phyloP scores from a whole-genome alignment of 2,113 vertebrate species.

The Bubalus kerabau region DNA sequence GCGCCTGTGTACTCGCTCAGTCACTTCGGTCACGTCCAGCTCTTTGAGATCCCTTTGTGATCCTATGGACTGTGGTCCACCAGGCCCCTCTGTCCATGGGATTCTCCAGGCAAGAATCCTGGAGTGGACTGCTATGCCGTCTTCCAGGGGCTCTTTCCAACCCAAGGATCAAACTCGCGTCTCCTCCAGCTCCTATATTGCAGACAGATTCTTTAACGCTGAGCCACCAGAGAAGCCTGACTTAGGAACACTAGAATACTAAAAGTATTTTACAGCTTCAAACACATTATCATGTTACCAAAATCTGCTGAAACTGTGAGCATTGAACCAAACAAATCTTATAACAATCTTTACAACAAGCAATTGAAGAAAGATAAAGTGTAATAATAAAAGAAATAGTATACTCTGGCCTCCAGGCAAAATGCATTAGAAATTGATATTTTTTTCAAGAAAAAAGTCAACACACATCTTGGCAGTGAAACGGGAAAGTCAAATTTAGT shows the following conservation, averaged over 20 bases:
- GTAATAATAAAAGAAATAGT: not conserved
- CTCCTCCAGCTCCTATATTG: not conserved
- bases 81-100: not conserved
- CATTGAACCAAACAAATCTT: not conserved
- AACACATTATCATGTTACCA: not conserved
- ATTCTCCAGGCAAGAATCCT: not conserved
- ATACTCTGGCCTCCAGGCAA: not conserved
- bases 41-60: not conserved
- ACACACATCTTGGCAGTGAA: slow-evolving; percentile 34
- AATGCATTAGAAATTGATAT: not conserved
- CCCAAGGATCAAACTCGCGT: not conserved
- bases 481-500: slow-evolving; percentile 30
- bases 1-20: accelerated
- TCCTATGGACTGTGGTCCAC: accelerated
- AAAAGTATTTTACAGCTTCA: not conserved
- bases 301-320: not conserved
- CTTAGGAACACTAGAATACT: not conserved
- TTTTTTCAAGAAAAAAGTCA: slow-evolving; percentile 40
- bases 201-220: not conserved
- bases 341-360: not conserved
- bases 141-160: not conserved
- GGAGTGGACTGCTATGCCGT: not conserved
- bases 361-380: not conserved
- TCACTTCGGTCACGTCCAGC: not conserved
- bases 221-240: not conserved